Evolutionary conservation across 2,888 invertebrate genomes (phyloP).

Genomic region (Pimpla rufipes): DNA sequence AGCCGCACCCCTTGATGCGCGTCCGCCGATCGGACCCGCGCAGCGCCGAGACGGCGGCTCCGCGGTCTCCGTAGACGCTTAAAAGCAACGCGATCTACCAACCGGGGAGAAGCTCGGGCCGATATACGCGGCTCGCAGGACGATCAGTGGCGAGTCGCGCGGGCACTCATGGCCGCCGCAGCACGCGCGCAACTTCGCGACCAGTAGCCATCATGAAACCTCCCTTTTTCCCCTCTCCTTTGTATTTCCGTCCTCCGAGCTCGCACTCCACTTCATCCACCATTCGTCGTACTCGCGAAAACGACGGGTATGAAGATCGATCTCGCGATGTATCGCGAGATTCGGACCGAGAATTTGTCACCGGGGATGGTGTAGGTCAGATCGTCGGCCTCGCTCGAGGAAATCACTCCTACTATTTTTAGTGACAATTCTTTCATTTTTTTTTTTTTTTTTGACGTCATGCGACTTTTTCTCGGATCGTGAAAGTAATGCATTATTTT

Average conservation of each 20-base stretch:
- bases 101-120: conserved; percentile 44
- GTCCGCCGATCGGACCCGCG: conserved; percentile 16
- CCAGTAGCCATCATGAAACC: conserved; percentile 66
- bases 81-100: conserved; percentile 33
- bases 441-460: too few species aligned
- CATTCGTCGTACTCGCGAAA: conserved; percentile 15
- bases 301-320: neutral
- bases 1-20: conserved; percentile 61
- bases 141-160: conserved; percentile 54
- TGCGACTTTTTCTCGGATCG: too few species aligned
- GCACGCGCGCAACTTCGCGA: conserved; percentile 51
- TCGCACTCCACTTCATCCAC: neutral
- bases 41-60: conserved; percentile 34
- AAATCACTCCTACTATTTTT: neutral
- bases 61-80: conserved; percentile 24
- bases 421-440: too few species aligned
- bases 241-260: neutral
- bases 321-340: neutral
- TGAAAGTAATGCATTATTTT: too few species aligned
- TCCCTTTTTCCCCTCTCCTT: conserved; percentile 60
- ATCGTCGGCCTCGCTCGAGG: neutral
- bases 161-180: conserved; percentile 65
- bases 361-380: neutral
- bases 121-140: conserved; percentile 38
- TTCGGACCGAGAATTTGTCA: neutral